These are phyloP conservation scores for Grus americana DNA, from an alignment of 2,113 vertebrate species.

Conservation along the genomic window DNA sequence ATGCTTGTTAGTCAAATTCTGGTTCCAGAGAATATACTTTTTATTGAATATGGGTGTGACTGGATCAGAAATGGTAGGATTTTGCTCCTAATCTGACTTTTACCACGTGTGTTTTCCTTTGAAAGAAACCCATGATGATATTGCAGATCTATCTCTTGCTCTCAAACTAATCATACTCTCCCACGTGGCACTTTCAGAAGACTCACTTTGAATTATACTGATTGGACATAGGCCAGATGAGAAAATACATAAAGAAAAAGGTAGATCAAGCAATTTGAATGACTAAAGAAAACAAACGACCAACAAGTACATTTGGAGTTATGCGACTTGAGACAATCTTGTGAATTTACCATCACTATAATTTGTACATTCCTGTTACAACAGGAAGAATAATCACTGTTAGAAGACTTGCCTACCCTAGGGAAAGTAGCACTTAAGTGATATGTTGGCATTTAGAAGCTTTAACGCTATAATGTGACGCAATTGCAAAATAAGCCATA, in stretches of 20 bases:
- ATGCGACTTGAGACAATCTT: not conserved
- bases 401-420: not conserved
- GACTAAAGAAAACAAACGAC: not conserved
- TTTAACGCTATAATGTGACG: not conserved
- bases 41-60: not conserved
- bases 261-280: not conserved
- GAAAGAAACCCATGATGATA: not conserved
- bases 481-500: not conserved
- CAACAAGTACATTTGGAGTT: not conserved
- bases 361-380: not conserved
- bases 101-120: not conserved
- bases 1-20: not conserved
- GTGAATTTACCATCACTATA: not conserved
- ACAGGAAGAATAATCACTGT: not conserved
- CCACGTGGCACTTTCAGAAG: not conserved
- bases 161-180: not conserved
- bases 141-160: not conserved
- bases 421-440: not conserved
- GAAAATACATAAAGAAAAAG: not conserved
- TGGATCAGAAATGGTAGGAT: not conserved
- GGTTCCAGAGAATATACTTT: not conserved
- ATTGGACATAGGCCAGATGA: not conserved
- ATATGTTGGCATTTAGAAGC: not conserved
- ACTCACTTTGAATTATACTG: not conserved
- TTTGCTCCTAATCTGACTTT: not conserved